A percentile compares a stretch with the other conserved stretches of the same genome.
These are phyloP conservation scores for Grammomys dolichurus DNA, from an alignment of 2,113 vertebrate species.

Conservation along the genomic window DNA sequence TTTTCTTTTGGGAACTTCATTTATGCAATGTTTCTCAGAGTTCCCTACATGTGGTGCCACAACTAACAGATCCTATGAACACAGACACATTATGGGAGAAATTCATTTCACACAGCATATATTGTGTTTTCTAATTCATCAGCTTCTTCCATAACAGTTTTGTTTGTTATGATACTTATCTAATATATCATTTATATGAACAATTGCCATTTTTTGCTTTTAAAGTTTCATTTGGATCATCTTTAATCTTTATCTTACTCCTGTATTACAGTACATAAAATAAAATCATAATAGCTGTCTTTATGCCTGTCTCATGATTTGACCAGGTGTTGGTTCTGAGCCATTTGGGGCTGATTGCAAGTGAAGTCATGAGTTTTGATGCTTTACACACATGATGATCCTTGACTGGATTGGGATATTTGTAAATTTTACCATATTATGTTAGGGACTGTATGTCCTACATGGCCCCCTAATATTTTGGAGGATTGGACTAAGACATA, in stretches of 20 bases:
- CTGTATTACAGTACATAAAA: neutral
- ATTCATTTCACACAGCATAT: neutral
- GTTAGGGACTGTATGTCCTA: neutral
- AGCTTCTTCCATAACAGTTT: neutral
- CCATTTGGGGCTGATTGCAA: neutral
- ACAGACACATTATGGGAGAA: neutral
- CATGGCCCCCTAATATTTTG: neutral
- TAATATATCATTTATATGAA: neutral
- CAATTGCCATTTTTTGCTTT: neutral
- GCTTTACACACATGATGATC: neutral
- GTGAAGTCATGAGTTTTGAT: neutral
- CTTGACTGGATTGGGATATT: neutral
- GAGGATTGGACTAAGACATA: neutral
- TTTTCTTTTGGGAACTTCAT: neutral
- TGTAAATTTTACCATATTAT: neutral
- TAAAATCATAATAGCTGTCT: neutral
- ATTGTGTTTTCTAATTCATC: neutral
- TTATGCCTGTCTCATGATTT: neutral
- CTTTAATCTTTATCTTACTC: too few species aligned
- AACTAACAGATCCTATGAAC: neutral
- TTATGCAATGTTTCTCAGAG: neutral
- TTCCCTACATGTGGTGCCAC: neutral
- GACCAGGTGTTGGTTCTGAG: neutral
- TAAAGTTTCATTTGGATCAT: neutral
- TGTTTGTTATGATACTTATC: neutral